phyloP scores from a whole-genome alignment of 2,113 vertebrate species.

The Nipponia nippon region DNA sequence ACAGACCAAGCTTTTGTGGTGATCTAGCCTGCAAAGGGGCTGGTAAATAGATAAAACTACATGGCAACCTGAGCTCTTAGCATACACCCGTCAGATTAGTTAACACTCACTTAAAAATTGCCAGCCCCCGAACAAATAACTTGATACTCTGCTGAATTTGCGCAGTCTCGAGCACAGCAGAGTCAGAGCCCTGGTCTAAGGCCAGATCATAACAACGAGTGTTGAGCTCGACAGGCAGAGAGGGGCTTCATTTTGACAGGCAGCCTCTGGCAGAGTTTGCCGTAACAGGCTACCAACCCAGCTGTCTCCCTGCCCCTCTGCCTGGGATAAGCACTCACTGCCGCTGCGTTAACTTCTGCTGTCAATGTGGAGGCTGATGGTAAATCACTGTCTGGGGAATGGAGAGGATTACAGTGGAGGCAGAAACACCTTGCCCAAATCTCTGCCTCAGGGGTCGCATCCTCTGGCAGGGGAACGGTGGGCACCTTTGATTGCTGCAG shows the following conservation, averaged over 20 bases:
- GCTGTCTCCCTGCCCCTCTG: conserved; percentile 28
- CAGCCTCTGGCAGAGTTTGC: conserved; percentile 16
- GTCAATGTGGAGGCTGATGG: neutral
- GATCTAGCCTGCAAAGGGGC: neutral
- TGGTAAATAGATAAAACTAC: neutral
- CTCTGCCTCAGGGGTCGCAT: neutral
- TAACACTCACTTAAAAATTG: neutral
- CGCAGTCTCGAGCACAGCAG: neutral
- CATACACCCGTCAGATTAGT: neutral
- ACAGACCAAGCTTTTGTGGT: neutral
- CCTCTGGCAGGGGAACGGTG: neutral
- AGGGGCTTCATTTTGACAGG: conserved; percentile 9
- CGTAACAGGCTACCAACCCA: conserved; percentile 3
- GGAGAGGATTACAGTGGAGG: neutral
- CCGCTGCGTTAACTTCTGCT: neutral
- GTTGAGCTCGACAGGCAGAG: neutral
- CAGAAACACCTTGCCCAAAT: neutral
- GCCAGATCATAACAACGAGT: neutral
- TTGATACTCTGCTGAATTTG: neutral
- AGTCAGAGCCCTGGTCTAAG: conserved; percentile 10
- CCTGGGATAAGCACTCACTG: neutral
- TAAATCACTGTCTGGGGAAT: neutral
- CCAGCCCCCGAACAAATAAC: neutral
- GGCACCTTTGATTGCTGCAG: neutral
- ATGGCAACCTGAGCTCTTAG: neutral